Percentiles rank a stretch among this genome's conserved stretches.
Conservation (phyloP, 1,140 invertebrate genomes). For the Drosophila novamexicana region DNA sequence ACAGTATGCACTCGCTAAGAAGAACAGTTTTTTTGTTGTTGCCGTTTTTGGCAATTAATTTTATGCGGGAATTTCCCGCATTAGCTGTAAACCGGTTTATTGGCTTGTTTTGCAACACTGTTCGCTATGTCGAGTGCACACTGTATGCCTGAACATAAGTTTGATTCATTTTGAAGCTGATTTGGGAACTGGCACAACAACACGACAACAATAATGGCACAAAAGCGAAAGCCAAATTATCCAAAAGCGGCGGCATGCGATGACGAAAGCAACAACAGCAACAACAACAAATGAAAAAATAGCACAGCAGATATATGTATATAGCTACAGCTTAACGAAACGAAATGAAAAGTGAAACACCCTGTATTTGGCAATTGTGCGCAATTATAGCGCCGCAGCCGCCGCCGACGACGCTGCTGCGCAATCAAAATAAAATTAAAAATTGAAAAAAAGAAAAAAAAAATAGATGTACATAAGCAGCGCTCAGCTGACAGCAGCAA, state of each 20-base stretch:
- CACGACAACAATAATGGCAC: slow-evolving; percentile 55
- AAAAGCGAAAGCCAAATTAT: slow-evolving; percentile 81
- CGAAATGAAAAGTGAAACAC: slow-evolving; percentile 62
- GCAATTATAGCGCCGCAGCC: slow-evolving; percentile 58
- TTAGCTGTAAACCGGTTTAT: background rate
- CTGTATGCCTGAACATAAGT: slow-evolving; percentile 42
- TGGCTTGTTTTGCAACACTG: background rate
- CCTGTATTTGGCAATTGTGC: slow-evolving; percentile 76
- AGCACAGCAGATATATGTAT: slow-evolving; percentile 47
- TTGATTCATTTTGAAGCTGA: slow-evolving; percentile 74
- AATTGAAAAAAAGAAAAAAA: slow-evolving; percentile 50
- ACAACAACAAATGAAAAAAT: slow-evolving; percentile 57
- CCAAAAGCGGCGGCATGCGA: slow-evolving; percentile 67
- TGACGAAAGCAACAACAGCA: slow-evolving; percentile 52
- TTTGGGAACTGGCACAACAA: slow-evolving; percentile 31
- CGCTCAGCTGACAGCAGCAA: slow-evolving; percentile 37
- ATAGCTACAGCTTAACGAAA: slow-evolving; percentile 46
- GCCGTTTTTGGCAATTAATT: background rate
- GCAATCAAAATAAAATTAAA: slow-evolving; percentile 51
- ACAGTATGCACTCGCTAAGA: slow-evolving; percentile 16
- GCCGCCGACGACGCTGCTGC: slow-evolving; percentile 30
- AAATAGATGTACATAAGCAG: slow-evolving; percentile 2
- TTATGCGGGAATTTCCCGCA: background rate
- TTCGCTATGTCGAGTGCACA: slow-evolving; percentile 9
- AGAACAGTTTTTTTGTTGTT: background rate